phyloP scores from a whole-genome alignment of 1,140 invertebrate species.

The Drosophila guanche region DNA sequence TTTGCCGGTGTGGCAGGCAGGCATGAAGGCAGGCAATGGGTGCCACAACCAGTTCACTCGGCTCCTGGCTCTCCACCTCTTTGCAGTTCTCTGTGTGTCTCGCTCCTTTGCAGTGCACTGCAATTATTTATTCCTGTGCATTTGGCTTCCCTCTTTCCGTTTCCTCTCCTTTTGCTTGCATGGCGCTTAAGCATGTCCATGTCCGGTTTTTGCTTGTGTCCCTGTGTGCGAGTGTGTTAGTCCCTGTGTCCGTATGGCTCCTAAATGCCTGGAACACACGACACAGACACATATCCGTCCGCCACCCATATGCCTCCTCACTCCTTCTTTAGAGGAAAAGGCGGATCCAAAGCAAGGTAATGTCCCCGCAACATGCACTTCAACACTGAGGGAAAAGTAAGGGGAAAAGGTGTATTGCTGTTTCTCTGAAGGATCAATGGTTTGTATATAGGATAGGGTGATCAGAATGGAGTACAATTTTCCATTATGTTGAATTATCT shows the following conservation, averaged over 20 bases:
- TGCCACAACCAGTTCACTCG: slow-evolving; percentile 78
- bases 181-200: slow-evolving; percentile 80
- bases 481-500: no score
- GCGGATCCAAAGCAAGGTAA: slow-evolving; percentile 51
- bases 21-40: slow-evolving; percentile 44
- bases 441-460: no score
- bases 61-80: slow-evolving; percentile 33
- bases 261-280: slow-evolving; percentile 71
- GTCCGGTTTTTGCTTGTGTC: slow-evolving; percentile 54
- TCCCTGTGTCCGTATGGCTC: slow-evolving; percentile 33
- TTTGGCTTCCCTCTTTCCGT: slow-evolving; percentile 16
- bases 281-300: slow-evolving; percentile 74
- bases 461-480: no score
- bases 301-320: slow-evolving; percentile 47
- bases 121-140: slow-evolving; percentile 77
- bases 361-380: slow-evolving; percentile 72
- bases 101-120: slow-evolving; percentile 55
- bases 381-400: slow-evolving; percentile 7
- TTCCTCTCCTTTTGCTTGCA: slow-evolving; percentile 4
- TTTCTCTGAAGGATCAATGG: no score
- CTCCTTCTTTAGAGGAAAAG: neutral
- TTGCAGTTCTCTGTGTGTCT: no score
- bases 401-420: neutral
- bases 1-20: slow-evolving; percentile 18
- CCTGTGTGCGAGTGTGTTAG: slow-evolving; percentile 9